Evolutionary conservation across 2,888 invertebrate genomes (phyloP), one percentile per base, ranked within the genome.

Genomic region (Xestia xanthographa): DNA sequence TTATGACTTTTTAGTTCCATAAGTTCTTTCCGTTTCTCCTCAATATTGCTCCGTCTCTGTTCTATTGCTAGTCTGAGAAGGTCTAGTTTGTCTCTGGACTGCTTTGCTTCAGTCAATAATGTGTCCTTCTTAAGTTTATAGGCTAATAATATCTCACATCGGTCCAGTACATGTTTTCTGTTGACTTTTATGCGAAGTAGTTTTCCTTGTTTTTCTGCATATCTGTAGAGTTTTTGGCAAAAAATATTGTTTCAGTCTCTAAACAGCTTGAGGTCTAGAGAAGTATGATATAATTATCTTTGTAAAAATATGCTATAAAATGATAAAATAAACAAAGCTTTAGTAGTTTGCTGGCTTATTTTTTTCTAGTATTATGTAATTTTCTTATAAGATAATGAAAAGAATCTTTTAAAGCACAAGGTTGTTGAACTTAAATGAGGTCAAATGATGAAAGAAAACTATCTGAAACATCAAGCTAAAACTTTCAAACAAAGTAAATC

Each of bases 141-240:
- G 0, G 92, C 89, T 66, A 96, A 82, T 3, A 96, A 85, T 72
- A 93, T 94, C 75, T 96, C 95, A 86, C 97, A 97, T 89, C 97
- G 92, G 80, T 97, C 97, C 81, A 97, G 94, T 11, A 97, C 92
- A 83, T 97, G 96, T 87, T 96, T 95, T 87, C 97, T 95, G 82
- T 97, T 97, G 66, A 95, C 95, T 94, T 97, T 97, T 83, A 97
- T 89, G 83, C 97, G 95, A 85, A 97, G 93, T 77, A 97, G 92
- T 88, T 97, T 97, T 83, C 97, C 94, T 90, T 97, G 97, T 92
- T 97, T 97, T 89, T 98, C 97, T 82, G 97, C 96, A 92, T 97
- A 98, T 91, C 97, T 97, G 89, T 14, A 92, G 85, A 43, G 11
- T 38, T 45, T 41, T 53, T 8, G n/a, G 2, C 22, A 50, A 22